These are phyloP conservation scores for Melanchra persicariae DNA, from an alignment of 2,888 invertebrate genomes.

Conservation along the genomic window DNA sequence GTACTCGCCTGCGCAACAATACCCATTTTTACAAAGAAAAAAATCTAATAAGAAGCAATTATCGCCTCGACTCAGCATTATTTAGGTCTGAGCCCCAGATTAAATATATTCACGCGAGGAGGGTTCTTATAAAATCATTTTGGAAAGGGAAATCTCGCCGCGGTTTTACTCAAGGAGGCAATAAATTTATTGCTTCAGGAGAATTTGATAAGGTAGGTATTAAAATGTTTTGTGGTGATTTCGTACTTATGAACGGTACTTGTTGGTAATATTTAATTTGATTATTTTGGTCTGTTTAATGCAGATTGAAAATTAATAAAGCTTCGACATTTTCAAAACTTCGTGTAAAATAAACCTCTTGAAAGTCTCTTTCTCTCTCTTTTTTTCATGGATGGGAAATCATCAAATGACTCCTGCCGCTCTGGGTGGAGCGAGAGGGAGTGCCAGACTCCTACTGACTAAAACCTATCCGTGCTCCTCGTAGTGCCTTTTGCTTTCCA, in stretches of 20 bases:
- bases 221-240: slow-evolving; percentile 32
- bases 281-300: background rate
- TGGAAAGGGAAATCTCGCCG: slow-evolving; percentile 25
- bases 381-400: no score
- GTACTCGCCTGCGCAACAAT: background rate
- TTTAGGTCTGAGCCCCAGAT: slow-evolving; percentile 35
- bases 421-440: no score
- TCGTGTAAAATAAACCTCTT: no score
- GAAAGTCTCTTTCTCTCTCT: no score
- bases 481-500: no score
- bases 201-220: slow-evolving; percentile 44
- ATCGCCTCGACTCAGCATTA: slow-evolving; percentile 50
- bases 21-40: slow-evolving; percentile 6
- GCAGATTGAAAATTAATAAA: no score
- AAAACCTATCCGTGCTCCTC: no score
- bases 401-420: no score
- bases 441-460: no score
- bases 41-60: slow-evolving; percentile 49
- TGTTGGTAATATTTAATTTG: slow-evolving; percentile 15
- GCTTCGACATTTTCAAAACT: no score
- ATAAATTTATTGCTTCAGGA: slow-evolving; percentile 46
- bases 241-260: background rate
- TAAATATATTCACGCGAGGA: slow-evolving; percentile 41
- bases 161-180: slow-evolving; percentile 8
- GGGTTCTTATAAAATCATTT: slow-evolving; percentile 33